Conservation (phyloP, 2,113 vertebrate species). For the Aspiorhynchus laticeps region DNA sequence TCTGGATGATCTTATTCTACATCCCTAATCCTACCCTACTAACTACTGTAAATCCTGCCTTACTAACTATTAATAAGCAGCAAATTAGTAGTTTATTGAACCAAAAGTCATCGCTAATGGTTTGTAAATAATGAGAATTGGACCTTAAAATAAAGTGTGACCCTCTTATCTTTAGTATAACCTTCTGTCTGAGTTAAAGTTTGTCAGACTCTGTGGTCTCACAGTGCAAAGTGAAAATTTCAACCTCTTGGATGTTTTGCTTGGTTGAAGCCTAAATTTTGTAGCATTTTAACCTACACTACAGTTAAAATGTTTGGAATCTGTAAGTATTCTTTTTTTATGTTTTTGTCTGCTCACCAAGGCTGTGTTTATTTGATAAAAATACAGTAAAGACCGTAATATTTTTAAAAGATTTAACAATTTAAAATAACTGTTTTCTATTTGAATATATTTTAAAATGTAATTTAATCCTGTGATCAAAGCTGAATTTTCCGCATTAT, state of each 20-base stretch:
- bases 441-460: neutral
- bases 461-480: neutral
- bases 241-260: neutral
- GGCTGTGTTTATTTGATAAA: neutral
- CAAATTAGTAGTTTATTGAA: too few species aligned
- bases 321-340: neutral
- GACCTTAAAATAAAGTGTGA: too few species aligned
- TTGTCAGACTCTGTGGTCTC: neutral
- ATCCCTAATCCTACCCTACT: too few species aligned
- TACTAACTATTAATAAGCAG: too few species aligned
- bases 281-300: neutral
- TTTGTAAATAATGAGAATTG: too few species aligned
- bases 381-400: neutral
- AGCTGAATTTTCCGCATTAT: neutral
- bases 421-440: neutral
- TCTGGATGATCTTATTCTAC: too few species aligned
- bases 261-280: neutral
- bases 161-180: constrained; percentile 6
- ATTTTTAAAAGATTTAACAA: neutral
- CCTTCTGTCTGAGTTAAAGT: neutral
- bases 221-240: neutral
- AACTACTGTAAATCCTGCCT: too few species aligned
- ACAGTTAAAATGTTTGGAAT: neutral
- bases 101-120: too few species aligned
- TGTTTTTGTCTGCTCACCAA: neutral